Conservation (phyloP, 2,888 invertebrate genomes). For the Synanthedon myopaeformis region DNA sequence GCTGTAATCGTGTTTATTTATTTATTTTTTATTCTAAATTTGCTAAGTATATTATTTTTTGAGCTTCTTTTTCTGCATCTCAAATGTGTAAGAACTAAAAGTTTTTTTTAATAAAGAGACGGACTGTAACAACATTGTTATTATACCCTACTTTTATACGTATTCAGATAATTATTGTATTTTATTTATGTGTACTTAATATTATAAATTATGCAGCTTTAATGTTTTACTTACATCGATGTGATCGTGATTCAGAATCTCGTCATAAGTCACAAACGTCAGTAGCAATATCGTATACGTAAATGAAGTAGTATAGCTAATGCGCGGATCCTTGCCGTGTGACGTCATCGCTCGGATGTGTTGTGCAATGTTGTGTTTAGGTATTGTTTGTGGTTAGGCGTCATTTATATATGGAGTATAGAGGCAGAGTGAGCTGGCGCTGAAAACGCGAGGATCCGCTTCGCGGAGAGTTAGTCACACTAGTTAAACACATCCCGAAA, state of each 20-base stretch:
- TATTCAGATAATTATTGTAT: constrained; percentile 53
- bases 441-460: constrained; percentile 13
- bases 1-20: constrained; percentile 8
- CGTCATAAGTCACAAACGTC: constrained; percentile 69
- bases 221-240: constrained; percentile 68
- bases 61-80: constrained; percentile 15
- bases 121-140: constrained; percentile 52
- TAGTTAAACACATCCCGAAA: constrained; percentile 65
- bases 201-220: constrained; percentile 68
- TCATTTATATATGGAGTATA: constrained; percentile 11
- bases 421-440: constrained; percentile 1
- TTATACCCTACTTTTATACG: constrained; percentile 40
- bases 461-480: constrained; percentile 52
- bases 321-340: constrained; percentile 26
- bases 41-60: constrained; percentile 4
- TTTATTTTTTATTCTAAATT: neutral
- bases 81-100: constrained; percentile 2
- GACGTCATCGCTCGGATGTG: constrained; percentile 15
- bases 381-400: constrained; percentile 10
- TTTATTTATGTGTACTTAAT: constrained; percentile 64
- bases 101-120: constrained; percentile 12
- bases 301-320: constrained; percentile 49
- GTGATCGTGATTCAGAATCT: constrained; percentile 70
- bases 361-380: constrained; percentile 39
- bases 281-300: constrained; percentile 60